Evolutionary conservation across 2,113 vertebrate species (phyloP), one percentile per base, ranked within the genome.

Genomic region (Platichthys stellatus): DNA sequence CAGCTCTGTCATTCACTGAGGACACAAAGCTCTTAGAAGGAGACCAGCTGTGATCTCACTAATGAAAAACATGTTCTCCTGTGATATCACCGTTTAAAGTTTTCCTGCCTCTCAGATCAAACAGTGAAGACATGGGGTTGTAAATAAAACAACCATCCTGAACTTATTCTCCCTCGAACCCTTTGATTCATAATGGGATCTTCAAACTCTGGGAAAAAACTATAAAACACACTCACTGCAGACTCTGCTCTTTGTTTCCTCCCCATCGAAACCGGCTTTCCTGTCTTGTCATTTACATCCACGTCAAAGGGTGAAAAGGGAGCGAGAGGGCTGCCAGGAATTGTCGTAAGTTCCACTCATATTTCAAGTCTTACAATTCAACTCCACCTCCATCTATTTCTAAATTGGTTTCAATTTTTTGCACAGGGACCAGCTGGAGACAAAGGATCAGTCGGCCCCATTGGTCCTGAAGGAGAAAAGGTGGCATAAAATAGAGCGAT

Each of bases 401-500:
- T 24, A 62, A 47, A 61, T 68, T 12, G 53, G 12, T 70, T 4
- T 79, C 66, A 20, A 26, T 21, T 66, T 77, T 69, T 57, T 88
- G 6, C 70, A 8, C 73, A 99, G 97, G 97, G 97, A 18, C 78
- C 90, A 10, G 78, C 84, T 0, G 97, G 97, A 88, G 88, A 84
- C 3, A 93, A 24, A 35, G 97, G 97, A 69, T 10, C 17, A 2
- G 79, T 90, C 0, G 97, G 97, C 75, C 92, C 94, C 2, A 86
- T 56, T 35, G 97, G 97, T 43, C 94, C 93, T 68, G 92, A 88
- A 69, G 97, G 97, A 58, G 88, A 86, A 68, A 96, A 95, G 95
- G 97, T 99, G 88, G 88, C 10, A 20, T 63, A 21, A 60, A 79
- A n/a, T 21, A 28, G 56, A 65, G n/a, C 47, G 4, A 0, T 11